Base-by-base conservation (phyloP, 1,140 invertebrate genomes). In the Scaptomyza hsui region DNA sequence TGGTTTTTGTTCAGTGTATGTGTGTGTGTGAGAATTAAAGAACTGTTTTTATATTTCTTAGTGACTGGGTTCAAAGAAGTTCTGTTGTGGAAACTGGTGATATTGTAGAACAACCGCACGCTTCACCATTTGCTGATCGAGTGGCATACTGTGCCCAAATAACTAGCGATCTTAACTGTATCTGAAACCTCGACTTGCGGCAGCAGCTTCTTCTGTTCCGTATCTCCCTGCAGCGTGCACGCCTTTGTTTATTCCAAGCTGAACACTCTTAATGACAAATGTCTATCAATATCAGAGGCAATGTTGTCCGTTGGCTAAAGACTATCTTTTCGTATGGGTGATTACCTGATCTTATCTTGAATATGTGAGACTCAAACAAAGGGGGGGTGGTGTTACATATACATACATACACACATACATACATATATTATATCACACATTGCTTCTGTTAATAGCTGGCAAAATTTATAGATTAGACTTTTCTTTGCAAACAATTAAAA, bases 161-260 rank as follows among this genome's bases (percentile, higher is more conserved):
- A 32, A 49, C 60, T 5, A 10, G 59, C 49, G 53, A 85, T 86
- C 81, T 85, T 85, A 85, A 85, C 80, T 70, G 60, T 48, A 63
- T 61, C 44, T 21, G 32, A 32, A n/a, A 37, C 21, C 52, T 37
- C 19, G 15, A 44, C 42, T 13, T 32, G 32, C 48, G 18, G 26
- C 26, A 29, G 26, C 26, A 29, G 26, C 26, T 9, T 2, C 26
- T 29, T 29, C 26, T 29, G 26, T 29, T 29, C 26, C 6, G 37
- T 48, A n/a, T 47, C 32, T 24, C 4, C 15, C 26, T 51, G 26
- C 15, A 29, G n/a, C 48, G 13, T 12, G 6, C 26, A 10, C 21
- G 10, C 15, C 39, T 39, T 26, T 29, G 26, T 44, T 26, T 47
- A 37, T 47, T 42, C 42, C 12, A 19, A 45, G 47, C 42, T 51